Percentiles rank a stretch among this genome's conserved stretches.
Evolutionary conservation across 2,113 vertebrate species (phyloP).

Genomic region (Dromas ardeola): DNA sequence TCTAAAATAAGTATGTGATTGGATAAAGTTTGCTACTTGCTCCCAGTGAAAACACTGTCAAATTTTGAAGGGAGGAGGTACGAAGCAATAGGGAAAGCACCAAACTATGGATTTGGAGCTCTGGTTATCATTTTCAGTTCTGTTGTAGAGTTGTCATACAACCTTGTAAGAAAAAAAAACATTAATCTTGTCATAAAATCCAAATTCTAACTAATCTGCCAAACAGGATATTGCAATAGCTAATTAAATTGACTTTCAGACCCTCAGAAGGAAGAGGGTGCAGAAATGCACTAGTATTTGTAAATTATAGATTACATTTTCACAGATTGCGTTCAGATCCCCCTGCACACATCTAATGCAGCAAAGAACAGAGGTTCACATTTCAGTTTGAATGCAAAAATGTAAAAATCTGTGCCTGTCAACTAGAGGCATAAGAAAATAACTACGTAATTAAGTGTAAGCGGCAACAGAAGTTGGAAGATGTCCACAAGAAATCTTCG

Average conservation of each 20-base stretch:
- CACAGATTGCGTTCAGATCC: background rate
- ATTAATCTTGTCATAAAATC: background rate
- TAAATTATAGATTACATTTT: background rate
- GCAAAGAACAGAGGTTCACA: background rate
- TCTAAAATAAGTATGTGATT: rapidly evolving
- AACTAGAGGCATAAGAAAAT: background rate
- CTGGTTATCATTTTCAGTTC: background rate
- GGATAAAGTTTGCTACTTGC: background rate
- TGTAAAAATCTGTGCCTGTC: background rate
- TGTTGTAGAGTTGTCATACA: background rate
- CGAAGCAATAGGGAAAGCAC: background rate
- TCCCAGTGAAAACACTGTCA: background rate
- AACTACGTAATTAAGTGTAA: background rate
- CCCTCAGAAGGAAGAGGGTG: background rate
- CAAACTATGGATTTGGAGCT: background rate
- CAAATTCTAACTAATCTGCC: background rate
- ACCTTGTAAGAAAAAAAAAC: background rate
- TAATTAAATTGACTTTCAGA: background rate
- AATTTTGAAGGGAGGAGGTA: background rate
- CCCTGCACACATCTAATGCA: background rate
- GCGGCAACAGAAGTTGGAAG: background rate
- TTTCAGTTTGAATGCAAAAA: background rate
- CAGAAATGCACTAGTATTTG: background rate
- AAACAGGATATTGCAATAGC: background rate
- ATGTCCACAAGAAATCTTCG: background rate